Base-by-base conservation (phyloP, 2,888 invertebrate genomes). In the Trichopoda pennipes region DNA sequence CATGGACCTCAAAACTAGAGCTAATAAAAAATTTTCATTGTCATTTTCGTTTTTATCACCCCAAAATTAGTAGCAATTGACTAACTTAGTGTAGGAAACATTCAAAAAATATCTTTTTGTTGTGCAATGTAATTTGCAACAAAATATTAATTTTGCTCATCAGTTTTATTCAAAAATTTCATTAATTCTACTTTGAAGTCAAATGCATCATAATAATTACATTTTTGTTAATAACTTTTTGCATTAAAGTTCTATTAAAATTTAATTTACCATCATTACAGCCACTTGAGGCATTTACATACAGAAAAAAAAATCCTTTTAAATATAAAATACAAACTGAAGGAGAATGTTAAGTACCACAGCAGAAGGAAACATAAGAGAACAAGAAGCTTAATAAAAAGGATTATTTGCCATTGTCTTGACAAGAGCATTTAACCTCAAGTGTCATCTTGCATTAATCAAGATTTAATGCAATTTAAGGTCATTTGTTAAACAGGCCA, bases 391-490 rank as follows among this genome's bases (percentile, higher is more conserved):
- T 56, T 61, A 61, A 55, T 47, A 42, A 32, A 79, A 79, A 66
- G 61, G 47, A 73, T 79, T 79, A 79, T 68, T 79, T 79, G 66
- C 58, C 66, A 74, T 74, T 80, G 68, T 61, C 61, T 73, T 74
- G 79, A 74, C 79, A 80, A 74, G 61, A 73, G 61, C 73, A 74
- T 80, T 80, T 74, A 80, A 80, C 79, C 79, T 74, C 73, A 74
- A 80, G 79, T 80, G 79, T 74, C 79, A 74, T 74, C 73, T 69
- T 47, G 49, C 68, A 61, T 61, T 73, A 74, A 80, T 68, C 73
- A 80, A 80, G 79, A 80, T 80, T 80, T 80, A 80, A 74, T 80
- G 79, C 73, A 80, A 74, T 68, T 80, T 74, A 74, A 80, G 79
- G 73, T 74, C 79, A 80, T 80, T 80, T 74, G 79, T 68, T 80